A percentile compares a stretch with the other conserved stretches of the same genome.
Conservation (phyloP, 2,797 vertebrate genomes). For the Falco berigora region DNA sequence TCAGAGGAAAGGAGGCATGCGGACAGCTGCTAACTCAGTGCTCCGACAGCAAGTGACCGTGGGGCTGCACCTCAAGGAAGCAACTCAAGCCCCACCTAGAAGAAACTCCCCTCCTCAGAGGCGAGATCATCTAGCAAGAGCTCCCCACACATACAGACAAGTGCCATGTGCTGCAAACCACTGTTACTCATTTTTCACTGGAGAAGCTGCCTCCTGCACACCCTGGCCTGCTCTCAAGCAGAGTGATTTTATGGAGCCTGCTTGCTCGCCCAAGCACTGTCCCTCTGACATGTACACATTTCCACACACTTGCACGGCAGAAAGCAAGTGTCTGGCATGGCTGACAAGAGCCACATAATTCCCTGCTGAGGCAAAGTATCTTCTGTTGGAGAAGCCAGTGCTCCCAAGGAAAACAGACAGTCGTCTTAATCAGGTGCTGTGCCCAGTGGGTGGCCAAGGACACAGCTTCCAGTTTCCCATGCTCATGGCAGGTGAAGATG, state of each 20-base stretch:
- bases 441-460: not conserved
- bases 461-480: not conserved
- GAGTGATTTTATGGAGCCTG: not conserved
- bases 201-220: not conserved
- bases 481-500: not conserved
- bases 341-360: slow-evolving; percentile 12
- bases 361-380: not conserved
- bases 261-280: not conserved
- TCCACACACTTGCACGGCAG: not conserved
- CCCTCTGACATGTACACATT: not conserved
- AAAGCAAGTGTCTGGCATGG: not conserved
- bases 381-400: not conserved
- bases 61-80: not conserved
- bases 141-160: not conserved
- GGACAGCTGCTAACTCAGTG: not conserved
- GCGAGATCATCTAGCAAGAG: not conserved
- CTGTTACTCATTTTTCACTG: not conserved
- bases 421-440: not conserved
- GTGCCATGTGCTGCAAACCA: not conserved
- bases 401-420: not conserved
- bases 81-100: not conserved
- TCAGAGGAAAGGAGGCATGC: not conserved
- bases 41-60: not conserved
- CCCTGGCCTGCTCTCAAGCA: not conserved
- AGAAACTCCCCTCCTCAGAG: not conserved